Evolutionary conservation across 2,113 vertebrate genomes (phyloP).

Genomic region (Dasypus novemcinctus): DNA sequence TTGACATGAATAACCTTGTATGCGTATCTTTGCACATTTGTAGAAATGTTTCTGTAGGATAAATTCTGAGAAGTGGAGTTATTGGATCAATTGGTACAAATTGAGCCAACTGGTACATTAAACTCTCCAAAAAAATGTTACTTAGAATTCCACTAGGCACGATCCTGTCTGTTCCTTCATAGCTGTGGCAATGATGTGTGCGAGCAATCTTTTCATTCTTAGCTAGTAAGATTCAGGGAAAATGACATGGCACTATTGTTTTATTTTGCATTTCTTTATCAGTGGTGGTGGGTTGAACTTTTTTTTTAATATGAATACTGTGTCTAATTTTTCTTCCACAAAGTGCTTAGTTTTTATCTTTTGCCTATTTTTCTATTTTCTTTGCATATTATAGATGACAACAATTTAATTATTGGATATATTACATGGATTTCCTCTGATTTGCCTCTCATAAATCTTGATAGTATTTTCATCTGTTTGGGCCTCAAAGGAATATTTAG

Average conservation of each 20-base stretch:
- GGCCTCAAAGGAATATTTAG: neutral
- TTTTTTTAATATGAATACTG: neutral
- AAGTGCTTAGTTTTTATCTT: neutral
- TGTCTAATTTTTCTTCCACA: neutral
- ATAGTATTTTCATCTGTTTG: conserved; percentile 6
- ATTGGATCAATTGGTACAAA: neutral
- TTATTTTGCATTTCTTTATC: neutral
- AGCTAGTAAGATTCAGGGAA: neutral
- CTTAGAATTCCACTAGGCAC: neutral
- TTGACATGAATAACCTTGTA: neutral
- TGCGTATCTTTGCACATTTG: neutral
- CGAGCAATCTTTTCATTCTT: neutral
- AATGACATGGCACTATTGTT: neutral
- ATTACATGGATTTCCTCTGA: conserved; percentile 6
- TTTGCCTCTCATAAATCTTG: neutral
- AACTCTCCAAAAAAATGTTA: neutral
- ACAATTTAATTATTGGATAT: neutral
- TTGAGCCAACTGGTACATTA: too few species aligned
- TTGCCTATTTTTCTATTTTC: conserved; percentile 18
- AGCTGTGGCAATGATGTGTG: neutral
- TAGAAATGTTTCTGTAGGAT: neutral
- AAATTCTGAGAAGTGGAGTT: neutral
- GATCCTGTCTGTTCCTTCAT: neutral
- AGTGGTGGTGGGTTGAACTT: neutral
- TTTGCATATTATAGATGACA: neutral